A percentile compares a stretch with the other conserved stretches of the same genome.
phyloP scores from a whole-genome alignment of 2,888 invertebrate species.

The Caenorhabditis virilis region DNA sequence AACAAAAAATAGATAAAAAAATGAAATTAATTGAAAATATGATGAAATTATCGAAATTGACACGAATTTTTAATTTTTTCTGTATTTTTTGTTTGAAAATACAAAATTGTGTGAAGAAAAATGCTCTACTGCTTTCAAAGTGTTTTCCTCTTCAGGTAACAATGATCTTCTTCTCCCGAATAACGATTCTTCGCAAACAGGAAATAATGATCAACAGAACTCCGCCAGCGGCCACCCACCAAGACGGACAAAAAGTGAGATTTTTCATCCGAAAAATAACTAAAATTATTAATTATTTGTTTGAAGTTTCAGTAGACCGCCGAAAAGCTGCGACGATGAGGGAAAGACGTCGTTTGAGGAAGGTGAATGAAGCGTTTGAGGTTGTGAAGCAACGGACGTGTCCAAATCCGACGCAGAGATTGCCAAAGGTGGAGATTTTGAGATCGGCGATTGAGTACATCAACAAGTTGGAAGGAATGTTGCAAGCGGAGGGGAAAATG shows the following conservation, averaged over 20 bases:
- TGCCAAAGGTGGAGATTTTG: constrained; percentile 96
- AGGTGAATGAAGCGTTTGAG: constrained; percentile 98
- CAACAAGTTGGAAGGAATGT: constrained; percentile 75
- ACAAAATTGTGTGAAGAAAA: no score
- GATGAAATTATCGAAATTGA: no score
- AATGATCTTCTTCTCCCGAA: no score
- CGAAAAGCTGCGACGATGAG: constrained; percentile 95
- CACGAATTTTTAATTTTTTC: no score
- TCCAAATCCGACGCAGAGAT: constrained; percentile 89
- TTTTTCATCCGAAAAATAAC: background rate
- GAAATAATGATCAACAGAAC: background rate
- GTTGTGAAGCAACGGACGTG: constrained; percentile 88
- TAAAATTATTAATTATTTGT: constrained; percentile 1
- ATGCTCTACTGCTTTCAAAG: no score
- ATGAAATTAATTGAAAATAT: no score
- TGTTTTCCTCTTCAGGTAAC: no score
- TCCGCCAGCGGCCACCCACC: background rate
- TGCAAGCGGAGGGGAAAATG: constrained; percentile 63
- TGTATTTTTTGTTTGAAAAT: no score
- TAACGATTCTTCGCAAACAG: no score
- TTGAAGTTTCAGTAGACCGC: constrained; percentile 80
- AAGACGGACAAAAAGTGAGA: background rate
- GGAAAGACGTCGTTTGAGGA: constrained; percentile 87
- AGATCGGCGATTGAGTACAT: constrained; percentile 97
- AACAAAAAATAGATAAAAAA: no score